These are phyloP conservation scores for Lacerta viridis DNA, from an alignment of 2,797 vertebrate genomes.

Conservation along the genomic window DNA sequence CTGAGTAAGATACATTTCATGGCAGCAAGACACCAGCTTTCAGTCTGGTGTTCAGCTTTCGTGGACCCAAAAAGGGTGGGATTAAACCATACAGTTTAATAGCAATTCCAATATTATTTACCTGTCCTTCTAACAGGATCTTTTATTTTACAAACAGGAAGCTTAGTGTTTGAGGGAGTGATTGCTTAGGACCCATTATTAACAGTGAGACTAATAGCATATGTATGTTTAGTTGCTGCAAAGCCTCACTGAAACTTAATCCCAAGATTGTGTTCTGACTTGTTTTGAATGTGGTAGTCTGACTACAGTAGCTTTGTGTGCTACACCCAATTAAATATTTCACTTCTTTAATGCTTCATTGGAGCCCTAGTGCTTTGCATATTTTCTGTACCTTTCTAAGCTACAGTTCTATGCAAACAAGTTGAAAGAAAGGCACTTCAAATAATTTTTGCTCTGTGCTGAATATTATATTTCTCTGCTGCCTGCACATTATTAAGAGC, in stretches of 20 bases:
- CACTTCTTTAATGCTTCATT: too few species aligned
- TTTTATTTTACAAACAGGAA: constrained; percentile 5
- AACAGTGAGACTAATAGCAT: neutral
- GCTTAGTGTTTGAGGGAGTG: neutral
- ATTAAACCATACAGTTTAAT: neutral
- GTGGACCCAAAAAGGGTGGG: too few species aligned
- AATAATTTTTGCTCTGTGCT: too few species aligned
- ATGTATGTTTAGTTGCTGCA: neutral
- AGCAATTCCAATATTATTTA: neutral
- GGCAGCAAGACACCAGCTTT: neutral
- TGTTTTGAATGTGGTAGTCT: neutral
- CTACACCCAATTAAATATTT: neutral
- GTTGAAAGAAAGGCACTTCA: too few species aligned
- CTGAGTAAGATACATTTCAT: neutral
- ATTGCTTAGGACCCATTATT: neutral
- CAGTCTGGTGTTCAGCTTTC: neutral
- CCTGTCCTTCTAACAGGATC: neutral
- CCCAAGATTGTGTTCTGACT: neutral
- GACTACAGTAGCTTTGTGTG: neutral
- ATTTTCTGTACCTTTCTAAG: too few species aligned
- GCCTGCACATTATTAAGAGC: too few species aligned
- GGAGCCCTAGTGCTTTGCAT: too few species aligned
- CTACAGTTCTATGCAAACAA: too few species aligned
- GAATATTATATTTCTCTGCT: too few species aligned
- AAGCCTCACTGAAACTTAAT: neutral